phyloP scores from a whole-genome alignment of 1,140 invertebrate species.

The Aphis craccivora region DNA sequence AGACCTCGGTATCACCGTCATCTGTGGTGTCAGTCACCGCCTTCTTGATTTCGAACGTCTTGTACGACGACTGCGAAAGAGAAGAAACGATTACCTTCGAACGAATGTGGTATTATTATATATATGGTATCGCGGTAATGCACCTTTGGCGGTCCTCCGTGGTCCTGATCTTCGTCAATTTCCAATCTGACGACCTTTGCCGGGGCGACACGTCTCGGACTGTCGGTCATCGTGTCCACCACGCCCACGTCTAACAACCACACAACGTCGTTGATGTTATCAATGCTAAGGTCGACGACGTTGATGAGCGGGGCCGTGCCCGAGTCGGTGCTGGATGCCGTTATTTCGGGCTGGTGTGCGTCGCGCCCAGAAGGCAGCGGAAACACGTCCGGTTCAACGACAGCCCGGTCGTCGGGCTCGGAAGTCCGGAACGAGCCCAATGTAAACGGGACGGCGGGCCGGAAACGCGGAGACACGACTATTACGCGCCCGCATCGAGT shows the following conservation, averaged over 20 bases:
- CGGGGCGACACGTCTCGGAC: constrained; percentile 66
- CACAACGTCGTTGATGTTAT: constrained; percentile 65
- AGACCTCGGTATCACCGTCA: too few species aligned
- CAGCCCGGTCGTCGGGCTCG: neutral
- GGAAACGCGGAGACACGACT: neutral
- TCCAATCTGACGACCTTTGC: constrained; percentile 70
- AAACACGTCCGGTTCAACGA: constrained; percentile 13
- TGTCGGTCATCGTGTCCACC: constrained; percentile 66
- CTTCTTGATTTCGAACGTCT: neutral
- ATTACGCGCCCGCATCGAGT: neutral
- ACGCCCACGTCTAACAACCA: constrained; percentile 72
- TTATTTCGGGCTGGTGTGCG: neutral
- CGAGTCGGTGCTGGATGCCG: neutral
- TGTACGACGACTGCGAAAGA: neutral
- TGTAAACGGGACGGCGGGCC: constrained; percentile 26
- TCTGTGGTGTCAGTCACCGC: neutral
- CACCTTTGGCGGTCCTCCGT: neutral
- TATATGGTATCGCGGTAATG: neutral
- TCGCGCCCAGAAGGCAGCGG: neutral
- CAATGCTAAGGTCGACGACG: constrained; percentile 69
- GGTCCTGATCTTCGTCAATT: constrained; percentile 62
- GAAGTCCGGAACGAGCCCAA: neutral
- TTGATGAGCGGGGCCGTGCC: neutral
- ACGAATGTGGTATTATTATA: too few species aligned
- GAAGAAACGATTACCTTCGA: neutral